These are phyloP conservation scores for Xestoiulus laeticollis DNA, from an alignment of 2,888 invertebrate genomes.

Conservation along the genomic window DNA sequence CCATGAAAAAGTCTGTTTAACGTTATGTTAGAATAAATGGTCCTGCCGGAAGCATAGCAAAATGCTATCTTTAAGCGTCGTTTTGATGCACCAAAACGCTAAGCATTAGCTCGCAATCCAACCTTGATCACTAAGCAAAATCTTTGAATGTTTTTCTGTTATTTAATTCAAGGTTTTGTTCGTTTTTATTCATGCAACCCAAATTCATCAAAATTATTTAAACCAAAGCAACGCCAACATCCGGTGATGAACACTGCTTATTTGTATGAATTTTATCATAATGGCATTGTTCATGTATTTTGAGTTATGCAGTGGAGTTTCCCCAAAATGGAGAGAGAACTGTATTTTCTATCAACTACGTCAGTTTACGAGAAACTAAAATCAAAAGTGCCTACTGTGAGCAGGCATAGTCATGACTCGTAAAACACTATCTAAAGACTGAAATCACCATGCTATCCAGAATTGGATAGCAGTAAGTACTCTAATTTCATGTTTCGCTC, in stretches of 20 bases:
- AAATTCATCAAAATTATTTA: not conserved
- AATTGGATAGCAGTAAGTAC: not conserved
- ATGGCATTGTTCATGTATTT: not conserved
- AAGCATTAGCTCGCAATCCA: not conserved
- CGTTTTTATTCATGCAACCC: not conserved
- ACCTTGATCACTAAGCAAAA: not conserved
- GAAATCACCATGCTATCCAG: not conserved
- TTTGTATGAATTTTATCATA: not conserved
- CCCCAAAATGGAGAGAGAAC: not conserved
- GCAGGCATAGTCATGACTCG: not conserved
- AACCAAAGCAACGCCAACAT: not conserved
- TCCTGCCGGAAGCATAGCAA: too few relatives aligned
- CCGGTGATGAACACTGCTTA: not conserved
- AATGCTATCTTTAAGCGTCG: too few relatives aligned
- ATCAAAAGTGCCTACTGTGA: not conserved
- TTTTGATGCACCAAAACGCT: not conserved
- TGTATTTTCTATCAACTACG: not conserved
- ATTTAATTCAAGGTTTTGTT: constrained; percentile 17
- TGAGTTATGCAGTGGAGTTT: not conserved
- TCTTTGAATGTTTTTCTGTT: not conserved
- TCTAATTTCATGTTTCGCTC: not conserved
- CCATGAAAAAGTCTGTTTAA: too few relatives aligned
- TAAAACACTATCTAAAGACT: not conserved
- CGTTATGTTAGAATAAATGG: too few relatives aligned
- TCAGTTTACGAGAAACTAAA: not conserved